Evolutionary conservation across 1,140 invertebrate genomes (phyloP).

Genomic region (Lasioglossum albipes): DNA sequence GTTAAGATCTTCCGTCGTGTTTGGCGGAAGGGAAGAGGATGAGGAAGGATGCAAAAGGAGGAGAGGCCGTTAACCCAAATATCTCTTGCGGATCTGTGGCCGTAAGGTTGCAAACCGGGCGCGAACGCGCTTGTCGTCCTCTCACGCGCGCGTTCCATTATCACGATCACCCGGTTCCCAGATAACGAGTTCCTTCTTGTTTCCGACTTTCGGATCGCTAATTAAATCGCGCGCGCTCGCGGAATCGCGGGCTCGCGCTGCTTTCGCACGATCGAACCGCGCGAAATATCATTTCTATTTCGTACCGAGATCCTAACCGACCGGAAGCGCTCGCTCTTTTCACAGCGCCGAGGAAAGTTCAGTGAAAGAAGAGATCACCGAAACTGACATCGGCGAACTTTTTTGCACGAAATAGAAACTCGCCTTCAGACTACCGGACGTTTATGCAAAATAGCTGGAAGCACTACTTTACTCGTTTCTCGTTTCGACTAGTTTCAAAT

Average conservation of each 20-base stretch:
- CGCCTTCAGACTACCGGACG: too few relatives aligned
- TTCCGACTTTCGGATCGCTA: slow-evolving; percentile 65
- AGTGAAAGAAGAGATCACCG: too few relatives aligned
- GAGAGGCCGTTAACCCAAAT: slow-evolving; percentile 60
- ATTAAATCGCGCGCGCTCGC: slow-evolving; percentile 52
- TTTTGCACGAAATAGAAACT: too few relatives aligned
- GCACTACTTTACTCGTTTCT: too few relatives aligned
- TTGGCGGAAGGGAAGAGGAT: slow-evolving; percentile 30
- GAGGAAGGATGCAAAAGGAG: neutral
- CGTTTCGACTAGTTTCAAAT: too few relatives aligned
- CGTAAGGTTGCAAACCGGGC: too few relatives aligned
- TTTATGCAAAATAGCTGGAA: too few relatives aligned
- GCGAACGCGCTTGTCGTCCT: slow-evolving; percentile 7
- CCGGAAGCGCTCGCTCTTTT: too few relatives aligned
- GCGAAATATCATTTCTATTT: too few relatives aligned
- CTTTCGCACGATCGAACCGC: slow-evolving; percentile 64
- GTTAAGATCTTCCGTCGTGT: slow-evolving; percentile 1
- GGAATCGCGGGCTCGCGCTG: slow-evolving; percentile 42
- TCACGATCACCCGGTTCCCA: slow-evolving; percentile 43
- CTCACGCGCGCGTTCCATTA: slow-evolving; percentile 37
- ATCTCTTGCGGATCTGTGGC: slow-evolving; percentile 19
- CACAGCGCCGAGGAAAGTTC: too few relatives aligned
- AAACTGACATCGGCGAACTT: too few relatives aligned
- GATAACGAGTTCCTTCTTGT: slow-evolving; percentile 22
- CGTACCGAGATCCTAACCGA: too few relatives aligned